These are phyloP conservation scores for Ifrita kowaldi DNA, from an alignment of 2,113 vertebrate species.

Conservation along the genomic window DNA sequence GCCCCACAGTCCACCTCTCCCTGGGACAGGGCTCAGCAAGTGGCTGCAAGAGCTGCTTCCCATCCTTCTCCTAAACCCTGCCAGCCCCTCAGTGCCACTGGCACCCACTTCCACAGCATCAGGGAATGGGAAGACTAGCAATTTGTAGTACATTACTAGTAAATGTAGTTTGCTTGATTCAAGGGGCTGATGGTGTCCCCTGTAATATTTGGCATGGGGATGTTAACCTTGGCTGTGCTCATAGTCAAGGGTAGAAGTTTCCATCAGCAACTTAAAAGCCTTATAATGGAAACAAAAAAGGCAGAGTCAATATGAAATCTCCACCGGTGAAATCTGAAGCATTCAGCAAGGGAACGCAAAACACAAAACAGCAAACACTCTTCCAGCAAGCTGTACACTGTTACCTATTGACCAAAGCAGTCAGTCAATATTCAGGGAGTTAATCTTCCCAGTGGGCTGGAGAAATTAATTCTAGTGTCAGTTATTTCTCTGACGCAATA, in stretches of 20 bases:
- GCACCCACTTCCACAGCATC: not conserved
- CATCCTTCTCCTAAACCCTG: not conserved
- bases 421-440: not conserved
- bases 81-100: not conserved
- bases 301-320: not conserved
- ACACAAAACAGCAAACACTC: not conserved
- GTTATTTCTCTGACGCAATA: not conserved
- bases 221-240: conserved; percentile 34
- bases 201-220: conserved; percentile 7
- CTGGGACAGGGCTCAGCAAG: not conserved
- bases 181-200: not conserved
- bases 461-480: not conserved
- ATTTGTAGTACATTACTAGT: not conserved
- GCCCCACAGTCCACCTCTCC: not conserved
- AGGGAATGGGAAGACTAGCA: not conserved
- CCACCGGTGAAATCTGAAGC: not conserved
- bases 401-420: not conserved
- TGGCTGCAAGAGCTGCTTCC: not conserved
- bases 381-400: not conserved
- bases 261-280: conserved; percentile 3
- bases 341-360: not conserved
- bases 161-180: not conserved
- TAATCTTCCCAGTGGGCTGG: not conserved
- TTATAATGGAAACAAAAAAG: not conserved
- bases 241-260: not conserved